phyloP scores from a whole-genome alignment of 2,888 invertebrate genomes.

The Lymantria monacha region DNA sequence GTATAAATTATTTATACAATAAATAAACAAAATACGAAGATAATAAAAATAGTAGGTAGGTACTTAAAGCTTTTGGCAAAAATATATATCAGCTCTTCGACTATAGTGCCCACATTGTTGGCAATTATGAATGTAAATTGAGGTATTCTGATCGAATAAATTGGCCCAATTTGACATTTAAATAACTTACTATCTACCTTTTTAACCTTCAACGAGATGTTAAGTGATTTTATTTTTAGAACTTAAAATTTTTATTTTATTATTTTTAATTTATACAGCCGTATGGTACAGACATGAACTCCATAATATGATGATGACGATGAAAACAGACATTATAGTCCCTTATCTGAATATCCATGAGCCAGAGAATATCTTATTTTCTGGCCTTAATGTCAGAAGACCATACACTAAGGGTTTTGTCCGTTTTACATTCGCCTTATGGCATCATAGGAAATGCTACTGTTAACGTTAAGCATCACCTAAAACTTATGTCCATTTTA shows the following conservation, averaged over 20 bases:
- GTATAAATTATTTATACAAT: not conserved
- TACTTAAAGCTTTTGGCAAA: not conserved
- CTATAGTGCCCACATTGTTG: slow-evolving; percentile 42
- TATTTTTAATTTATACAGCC: no score
- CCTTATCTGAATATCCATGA: no score
- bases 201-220: slow-evolving; percentile 4
- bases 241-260: not conserved
- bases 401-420: no score
- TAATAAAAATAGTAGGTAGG: no score
- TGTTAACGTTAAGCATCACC: no score
- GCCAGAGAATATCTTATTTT: no score
- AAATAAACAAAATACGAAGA: not conserved
- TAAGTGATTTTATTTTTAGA: not conserved
- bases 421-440: no score
- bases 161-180: slow-evolving; percentile 27
- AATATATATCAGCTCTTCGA: slow-evolving; percentile 37
- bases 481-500: no score
- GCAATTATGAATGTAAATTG: slow-evolving; percentile 63
- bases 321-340: not conserved
- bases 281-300: no score
- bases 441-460: no score
- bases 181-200: slow-evolving; percentile 28
- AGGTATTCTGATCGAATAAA: slow-evolving; percentile 23
- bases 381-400: no score
- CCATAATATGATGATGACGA: no score